Base-by-base conservation (phyloP, 2,113 vertebrate genomes). In the Datnioides undecimradiatus region DNA sequence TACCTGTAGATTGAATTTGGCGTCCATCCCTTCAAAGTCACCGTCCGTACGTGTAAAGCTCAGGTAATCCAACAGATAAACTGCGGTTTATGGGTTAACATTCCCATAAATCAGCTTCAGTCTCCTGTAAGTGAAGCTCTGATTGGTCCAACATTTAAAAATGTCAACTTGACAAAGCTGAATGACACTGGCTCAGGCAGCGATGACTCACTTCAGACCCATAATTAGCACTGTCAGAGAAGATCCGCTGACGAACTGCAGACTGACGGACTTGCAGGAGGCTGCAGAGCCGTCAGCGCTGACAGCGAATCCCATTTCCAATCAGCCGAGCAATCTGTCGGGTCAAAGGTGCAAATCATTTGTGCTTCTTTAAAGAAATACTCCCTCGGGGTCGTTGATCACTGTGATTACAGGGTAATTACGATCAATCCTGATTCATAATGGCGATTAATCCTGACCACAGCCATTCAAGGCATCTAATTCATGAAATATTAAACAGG, bases 361-460 rank as follows among this genome's bases (percentile, higher is more conserved):
- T 8, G 16, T 51, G 46, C 52, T 5, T 6, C 41, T 38, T 38
- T 31, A 23, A 40, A 40, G 55, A 34, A 5, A 21, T 13, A 33
- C 38, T 48, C 11, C 34, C 49, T 49, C 23, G 16, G 34, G n/a
- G 17, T 6, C 5, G 14, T 38, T 34, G n/a, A 29, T 54, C 27
- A 21, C 21, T 36, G 48, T n/a, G 45, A 54, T 78, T 78, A 73
- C 46, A 55, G 10, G 21, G 70, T 48, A 25, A 71, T 66, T 52
- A 52, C 31, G 21, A 23, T 64, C 36, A 59, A 73, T 1, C 13
- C 34, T 55, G 14, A 25, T 48, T 41, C 38, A 38, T 16, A 9
- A n/a, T 3, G 38, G 16, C 7, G 16, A 29, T 62, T 3, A 1
- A 54, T 63, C 52, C 27, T 49, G 48, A 27, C 6, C 57, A 33